Conservation (phyloP, 2,797 vertebrate species). For the Galagoides demidoff region DNA sequence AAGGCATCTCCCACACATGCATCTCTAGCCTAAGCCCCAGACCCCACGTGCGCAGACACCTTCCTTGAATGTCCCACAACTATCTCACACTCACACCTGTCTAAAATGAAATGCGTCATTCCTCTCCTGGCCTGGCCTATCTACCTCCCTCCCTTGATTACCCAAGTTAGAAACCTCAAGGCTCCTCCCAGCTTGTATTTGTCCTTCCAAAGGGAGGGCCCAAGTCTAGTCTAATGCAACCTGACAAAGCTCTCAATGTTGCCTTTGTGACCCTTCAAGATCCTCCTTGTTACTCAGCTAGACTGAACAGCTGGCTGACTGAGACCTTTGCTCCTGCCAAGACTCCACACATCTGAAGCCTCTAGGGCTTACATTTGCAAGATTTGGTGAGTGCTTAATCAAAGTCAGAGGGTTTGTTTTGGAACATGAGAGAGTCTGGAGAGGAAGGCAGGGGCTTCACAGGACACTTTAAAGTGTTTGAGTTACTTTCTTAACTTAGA, state of each 20-base stretch:
- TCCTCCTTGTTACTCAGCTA: not conserved
- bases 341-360: rapidly evolving
- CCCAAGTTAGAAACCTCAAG: not conserved
- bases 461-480: not conserved
- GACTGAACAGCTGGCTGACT: rapidly evolving
- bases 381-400: not conserved
- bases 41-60: not conserved
- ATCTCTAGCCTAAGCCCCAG: not conserved
- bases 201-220: not conserved
- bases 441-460: not conserved
- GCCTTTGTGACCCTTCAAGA: not conserved
- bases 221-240: not conserved
- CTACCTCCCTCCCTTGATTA: not conserved
- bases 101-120: not conserved
- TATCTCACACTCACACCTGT: too few relatives aligned
- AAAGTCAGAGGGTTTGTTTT: not conserved
- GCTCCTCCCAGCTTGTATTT: not conserved
- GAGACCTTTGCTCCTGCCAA: too few relatives aligned
- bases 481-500: not conserved
- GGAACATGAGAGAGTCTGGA: not conserved
- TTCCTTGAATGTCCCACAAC: not conserved
- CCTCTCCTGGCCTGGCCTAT: not conserved
- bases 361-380: not conserved
- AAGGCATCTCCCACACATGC: not conserved
- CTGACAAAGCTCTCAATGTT: rapidly evolving